Percentiles rank a stretch among this genome's conserved stretches.
phyloP scores from a whole-genome alignment of 2,797 vertebrate species.

The Amblyraja radiata region DNA sequence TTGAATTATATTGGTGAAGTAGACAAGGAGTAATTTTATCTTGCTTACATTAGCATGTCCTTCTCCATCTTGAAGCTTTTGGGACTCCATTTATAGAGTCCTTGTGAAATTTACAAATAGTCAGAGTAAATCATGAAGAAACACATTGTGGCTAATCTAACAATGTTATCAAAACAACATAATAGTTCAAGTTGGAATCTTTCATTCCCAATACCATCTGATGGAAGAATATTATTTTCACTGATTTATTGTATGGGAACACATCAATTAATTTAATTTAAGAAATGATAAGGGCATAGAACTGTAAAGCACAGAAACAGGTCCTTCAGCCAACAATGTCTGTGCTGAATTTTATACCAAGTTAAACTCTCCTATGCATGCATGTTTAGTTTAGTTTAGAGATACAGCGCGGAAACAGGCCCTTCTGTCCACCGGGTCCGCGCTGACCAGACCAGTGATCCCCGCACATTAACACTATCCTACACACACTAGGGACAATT shows the following conservation, averaged over 20 bases:
- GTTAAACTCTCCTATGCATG: no score
- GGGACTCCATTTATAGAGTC: not conserved
- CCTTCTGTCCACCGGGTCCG: no score
- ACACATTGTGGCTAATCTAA: slow-evolving; percentile 16
- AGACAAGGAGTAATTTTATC: not conserved
- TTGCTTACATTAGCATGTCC: not conserved
- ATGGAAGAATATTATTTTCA: slow-evolving; percentile 26
- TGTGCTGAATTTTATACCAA: no score
- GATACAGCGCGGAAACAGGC: no score
- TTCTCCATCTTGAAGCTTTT: not conserved
- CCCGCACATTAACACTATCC: no score
- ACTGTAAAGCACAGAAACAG: no score
- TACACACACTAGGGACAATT: no score
- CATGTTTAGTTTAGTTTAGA: no score
- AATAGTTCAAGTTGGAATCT: not conserved
- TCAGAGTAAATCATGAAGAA: not conserved
- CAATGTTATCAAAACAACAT: not conserved
- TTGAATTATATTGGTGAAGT: not conserved
- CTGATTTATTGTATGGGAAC: not conserved
- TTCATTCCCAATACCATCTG: not conserved
- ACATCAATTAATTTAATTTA: slow-evolving; percentile 18
- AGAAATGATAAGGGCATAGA: no score
- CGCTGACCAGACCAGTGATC: no score
- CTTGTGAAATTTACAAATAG: not conserved
- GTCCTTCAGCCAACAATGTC: no score